phyloP scores from a whole-genome alignment of 2,113 vertebrate species.

The Acrocephalus kingi region DNA sequence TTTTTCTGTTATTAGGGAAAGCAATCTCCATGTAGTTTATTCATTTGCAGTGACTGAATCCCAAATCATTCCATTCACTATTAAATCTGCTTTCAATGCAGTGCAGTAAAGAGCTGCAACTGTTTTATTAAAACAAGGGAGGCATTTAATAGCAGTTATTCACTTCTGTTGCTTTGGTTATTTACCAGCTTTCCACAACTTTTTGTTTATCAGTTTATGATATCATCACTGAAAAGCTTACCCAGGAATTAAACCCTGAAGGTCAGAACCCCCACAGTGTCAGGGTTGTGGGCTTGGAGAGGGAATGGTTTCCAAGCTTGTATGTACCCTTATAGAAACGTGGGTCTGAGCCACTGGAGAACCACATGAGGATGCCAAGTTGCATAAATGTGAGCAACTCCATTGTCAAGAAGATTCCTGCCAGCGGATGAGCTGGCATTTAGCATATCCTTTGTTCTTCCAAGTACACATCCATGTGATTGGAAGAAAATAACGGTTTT shows the following conservation, averaged over 20 bases:
- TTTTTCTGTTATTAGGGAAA: not conserved
- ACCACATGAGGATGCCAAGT: fast-evolving
- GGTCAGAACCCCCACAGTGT: not conserved
- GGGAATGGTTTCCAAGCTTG: not conserved
- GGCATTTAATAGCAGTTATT: slow-evolving; percentile 1
- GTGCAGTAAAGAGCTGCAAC: not conserved
- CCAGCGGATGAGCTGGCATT: not conserved
- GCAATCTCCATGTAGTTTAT: not conserved
- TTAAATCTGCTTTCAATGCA: not conserved
- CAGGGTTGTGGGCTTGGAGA: not conserved
- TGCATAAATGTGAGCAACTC: not conserved
- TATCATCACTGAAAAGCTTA: not conserved
- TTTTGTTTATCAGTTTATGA: not conserved
- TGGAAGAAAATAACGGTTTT: not conserved
- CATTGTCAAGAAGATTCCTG: not conserved
- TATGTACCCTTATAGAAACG: not conserved
- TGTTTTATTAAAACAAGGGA: slow-evolving; percentile 18
- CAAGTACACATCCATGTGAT: not conserved
- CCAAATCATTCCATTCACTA: not conserved
- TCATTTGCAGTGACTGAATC: slow-evolving; percentile 23
- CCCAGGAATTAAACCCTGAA: not conserved
- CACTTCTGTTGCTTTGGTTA: not conserved
- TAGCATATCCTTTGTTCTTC: not conserved
- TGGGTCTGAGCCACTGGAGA: not conserved
- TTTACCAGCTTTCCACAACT: not conserved